These are phyloP conservation scores for Idaea aversata DNA, from an alignment of 2,888 invertebrate species.

Conservation along the genomic window DNA sequence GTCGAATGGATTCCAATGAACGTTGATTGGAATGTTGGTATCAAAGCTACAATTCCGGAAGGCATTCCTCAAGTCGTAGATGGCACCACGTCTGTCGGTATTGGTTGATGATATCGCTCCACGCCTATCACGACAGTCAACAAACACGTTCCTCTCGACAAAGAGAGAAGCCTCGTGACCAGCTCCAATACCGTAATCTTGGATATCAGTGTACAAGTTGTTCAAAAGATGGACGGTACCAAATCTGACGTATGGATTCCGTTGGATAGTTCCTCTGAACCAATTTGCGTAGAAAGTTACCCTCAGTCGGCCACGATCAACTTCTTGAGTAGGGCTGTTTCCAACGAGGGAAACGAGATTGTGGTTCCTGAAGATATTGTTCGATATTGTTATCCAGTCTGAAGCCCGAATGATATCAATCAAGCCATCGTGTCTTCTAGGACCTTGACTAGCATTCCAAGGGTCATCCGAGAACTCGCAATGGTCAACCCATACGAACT, in stretches of 20 bases:
- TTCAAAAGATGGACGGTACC: conserved; percentile 17
- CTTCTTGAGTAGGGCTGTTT: not conserved
- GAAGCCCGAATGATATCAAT: conserved; percentile 12
- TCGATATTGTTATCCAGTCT: conserved; percentile 12
- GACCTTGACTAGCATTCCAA: conserved; percentile 8
- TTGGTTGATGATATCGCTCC: too few species aligned
- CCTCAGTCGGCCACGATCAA: conserved; percentile 7
- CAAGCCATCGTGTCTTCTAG: conserved; percentile 14
- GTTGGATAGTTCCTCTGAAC: conserved; percentile 12
- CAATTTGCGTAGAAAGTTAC: conserved; percentile 13
- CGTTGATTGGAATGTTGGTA: too few species aligned
- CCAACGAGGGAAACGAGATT: not conserved
- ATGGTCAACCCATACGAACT: conserved; percentile 14
- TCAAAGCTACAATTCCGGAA: too few species aligned
- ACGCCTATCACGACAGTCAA: not conserved
- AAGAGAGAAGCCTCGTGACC: not conserved
- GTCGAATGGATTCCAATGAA: too few species aligned
- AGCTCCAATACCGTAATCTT: conserved; percentile 9
- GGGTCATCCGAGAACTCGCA: conserved; percentile 20
- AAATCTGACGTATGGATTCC: conserved; percentile 13
- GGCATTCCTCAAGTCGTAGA: too few species aligned
- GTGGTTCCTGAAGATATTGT: conserved; percentile 7
- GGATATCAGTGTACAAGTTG: conserved; percentile 17
- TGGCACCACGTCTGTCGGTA: too few species aligned
- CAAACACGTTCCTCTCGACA: not conserved